phyloP scores from a whole-genome alignment of 1,140 invertebrate genomes.

The Brachionus angularis region DNA sequence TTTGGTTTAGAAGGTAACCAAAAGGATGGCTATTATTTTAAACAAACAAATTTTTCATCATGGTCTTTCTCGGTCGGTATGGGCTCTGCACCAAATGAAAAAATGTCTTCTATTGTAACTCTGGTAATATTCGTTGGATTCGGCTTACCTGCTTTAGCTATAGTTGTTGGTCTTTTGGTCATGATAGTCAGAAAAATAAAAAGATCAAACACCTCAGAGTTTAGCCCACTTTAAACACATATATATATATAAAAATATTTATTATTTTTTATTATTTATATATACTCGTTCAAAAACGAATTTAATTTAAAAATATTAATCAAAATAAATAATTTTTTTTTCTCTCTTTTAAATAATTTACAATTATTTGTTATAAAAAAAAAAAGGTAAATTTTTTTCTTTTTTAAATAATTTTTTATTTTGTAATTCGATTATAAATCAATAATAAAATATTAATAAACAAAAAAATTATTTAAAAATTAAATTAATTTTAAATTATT shows the following conservation, averaged over 20 bases:
- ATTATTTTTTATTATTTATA: background rate
- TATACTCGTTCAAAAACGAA: constrained; percentile 20
- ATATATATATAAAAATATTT: background rate
- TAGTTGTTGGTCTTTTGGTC: constrained; percentile 21
- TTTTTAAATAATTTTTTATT: too few species aligned
- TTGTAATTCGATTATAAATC: too few species aligned
- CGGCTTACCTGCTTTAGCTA: constrained; percentile 27
- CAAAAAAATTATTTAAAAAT: too few species aligned
- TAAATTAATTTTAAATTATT: too few species aligned
- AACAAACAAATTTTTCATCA: constrained; percentile 28
- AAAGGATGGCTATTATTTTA: constrained; percentile 30
- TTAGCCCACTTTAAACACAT: background rate
- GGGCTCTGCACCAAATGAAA: constrained; percentile 24
- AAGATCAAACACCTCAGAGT: background rate
- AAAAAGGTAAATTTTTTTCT: too few species aligned
- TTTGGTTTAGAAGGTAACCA: constrained; percentile 20
- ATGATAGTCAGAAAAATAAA: constrained; percentile 41
- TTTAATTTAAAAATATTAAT: too few species aligned
- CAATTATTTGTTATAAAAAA: too few species aligned
- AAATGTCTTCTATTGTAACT: constrained; percentile 30
- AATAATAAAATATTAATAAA: too few species aligned
- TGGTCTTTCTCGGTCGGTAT: constrained; percentile 41
- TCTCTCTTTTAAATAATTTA: too few species aligned
- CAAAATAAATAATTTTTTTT: too few species aligned
- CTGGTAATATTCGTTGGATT: constrained; percentile 40